Base-by-base conservation (phyloP, 2,113 vertebrate genomes). In the Scytalopus superciliaris region DNA sequence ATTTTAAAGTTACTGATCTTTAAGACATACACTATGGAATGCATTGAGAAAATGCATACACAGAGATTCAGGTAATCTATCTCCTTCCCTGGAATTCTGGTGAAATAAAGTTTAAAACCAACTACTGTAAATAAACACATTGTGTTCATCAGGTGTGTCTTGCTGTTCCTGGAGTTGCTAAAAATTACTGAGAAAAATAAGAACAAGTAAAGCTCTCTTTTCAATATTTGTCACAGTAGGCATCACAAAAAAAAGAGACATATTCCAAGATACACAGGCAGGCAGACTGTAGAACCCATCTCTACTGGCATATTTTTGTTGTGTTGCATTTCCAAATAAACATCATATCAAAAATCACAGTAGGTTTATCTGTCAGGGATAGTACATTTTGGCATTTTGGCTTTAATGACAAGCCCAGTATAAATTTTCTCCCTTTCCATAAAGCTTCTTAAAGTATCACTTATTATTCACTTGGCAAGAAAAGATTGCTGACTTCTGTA, bases 1-100 rank as follows among this genome's bases (percentile, higher is more conserved):
- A 95, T 94, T 95, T 92, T 90, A 79, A 85, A 90, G 83, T 74
- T 67, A 84, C 18, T 5, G 14, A 62, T 86, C 45, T 93, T 91
- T 60, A 92, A 76, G 77, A 96, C 95, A 96, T 72, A 49, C 49
- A 63, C 10, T 47, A 76, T 42, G 31, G 50, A 89, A 72, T 6
- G 2, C 21, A 42, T 10, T 13, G 23, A 78, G 35, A 83, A 89
- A 81, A 84, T 25, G 50, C 4, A 24, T 11, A 67, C 10, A 9
- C 21, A 30, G 30, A 84, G 47, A 79, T 63, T 40, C 31, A 57
- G 14, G 28, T 47, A 68, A 53, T 23, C 44, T 67, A 18, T 37
- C 47, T 70, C 25, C 24, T 83, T 68, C 24, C 24, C 22, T 40
- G 44, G 37, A 89, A 75, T 63, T 70, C 33, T 59, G 18, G 23